Evolutionary conservation across 2,888 invertebrate genomes (phyloP), one percentile per base, ranked within the genome.

Genomic region (Allygus modestus): DNA sequence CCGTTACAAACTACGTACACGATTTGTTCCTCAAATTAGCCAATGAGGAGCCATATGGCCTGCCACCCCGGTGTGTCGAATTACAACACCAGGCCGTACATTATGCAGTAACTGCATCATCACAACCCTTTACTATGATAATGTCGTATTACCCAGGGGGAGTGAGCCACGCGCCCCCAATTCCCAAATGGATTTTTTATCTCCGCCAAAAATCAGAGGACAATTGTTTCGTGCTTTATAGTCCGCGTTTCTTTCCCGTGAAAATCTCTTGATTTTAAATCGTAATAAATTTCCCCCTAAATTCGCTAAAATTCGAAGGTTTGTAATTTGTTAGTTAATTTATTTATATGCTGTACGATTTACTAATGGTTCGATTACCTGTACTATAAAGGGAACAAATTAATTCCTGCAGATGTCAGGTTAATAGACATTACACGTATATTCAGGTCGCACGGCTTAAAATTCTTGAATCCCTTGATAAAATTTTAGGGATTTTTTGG

Each of bases 141-240:
- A 79, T 79, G 58, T 17, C 17, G 2, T 15, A 51, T 20, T 77
- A 28, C 17, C 54, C 77, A 23, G 12, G 7, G 51, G n/a, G 77
- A 37, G 77, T 17, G 51, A 37, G 43, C 12, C 43, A 33, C 23
- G 23, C 43, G 75, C 75, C 41, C 41, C 46, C 43, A 28, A 77
- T 43, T 28, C 77, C 51, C 41, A 28, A 77, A 77, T 77, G 77
- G 77, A 77, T 77, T 77, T 77, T 77, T 77, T 77, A 77, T 77
- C 77, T 37, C 41, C 43, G 26, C 51, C 43, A 51, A 77, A 77
- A 77, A 77, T 77, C 77, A 51, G 41, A 20, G n/a, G 73, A 73
- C 73, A 41, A 73, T 73, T 37, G 73, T 65, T 65, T 65, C 65
- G 12, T 20, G 65, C 31, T 65, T 31, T 20, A 46, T 46, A 12